A percentile compares a stretch with the other conserved stretches of the same genome.
These are phyloP conservation scores for Cyclina sinensis DNA, from an alignment of 1,140 invertebrate species.

Conservation along the genomic window DNA sequence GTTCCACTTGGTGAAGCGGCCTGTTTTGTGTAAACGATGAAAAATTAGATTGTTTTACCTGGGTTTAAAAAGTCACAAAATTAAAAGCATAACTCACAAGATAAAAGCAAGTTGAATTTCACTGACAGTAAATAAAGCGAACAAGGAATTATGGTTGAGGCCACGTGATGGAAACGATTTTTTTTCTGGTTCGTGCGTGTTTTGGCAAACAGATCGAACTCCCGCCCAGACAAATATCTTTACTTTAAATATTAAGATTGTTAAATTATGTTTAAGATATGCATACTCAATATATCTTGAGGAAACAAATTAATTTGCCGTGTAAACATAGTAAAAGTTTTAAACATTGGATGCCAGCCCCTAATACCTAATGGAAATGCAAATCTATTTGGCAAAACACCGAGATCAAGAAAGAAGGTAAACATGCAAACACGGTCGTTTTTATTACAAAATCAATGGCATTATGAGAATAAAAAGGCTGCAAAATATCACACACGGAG, in stretches of 20 bases:
- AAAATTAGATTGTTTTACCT: slow-evolving; percentile 64
- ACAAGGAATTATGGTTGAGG: background rate
- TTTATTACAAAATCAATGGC: slow-evolving; percentile 60
- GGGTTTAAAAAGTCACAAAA: slow-evolving; percentile 54
- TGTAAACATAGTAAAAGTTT: slow-evolving; percentile 68
- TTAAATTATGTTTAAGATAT: slow-evolving; percentile 64
- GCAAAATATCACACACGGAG: slow-evolving; percentile 24
- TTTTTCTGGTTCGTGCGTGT: slow-evolving; percentile 56
- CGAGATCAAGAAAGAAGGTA: slow-evolving; percentile 58
- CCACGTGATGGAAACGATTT: slow-evolving; percentile 16
- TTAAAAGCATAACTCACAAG: slow-evolving; percentile 57
- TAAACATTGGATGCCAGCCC: slow-evolving; percentile 54
- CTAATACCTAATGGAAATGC: slow-evolving; percentile 66
- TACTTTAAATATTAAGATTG: slow-evolving; percentile 63
- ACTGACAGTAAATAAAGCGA: slow-evolving; percentile 15
- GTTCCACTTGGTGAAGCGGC: slow-evolving; percentile 52
- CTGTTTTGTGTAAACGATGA: slow-evolving; percentile 64
- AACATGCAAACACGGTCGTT: slow-evolving; percentile 63
- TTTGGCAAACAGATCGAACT: slow-evolving; percentile 61
- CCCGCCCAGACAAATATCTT: slow-evolving; percentile 59
- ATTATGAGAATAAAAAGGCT: slow-evolving; percentile 48
- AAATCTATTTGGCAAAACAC: slow-evolving; percentile 62
- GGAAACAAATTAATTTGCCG: slow-evolving; percentile 67
- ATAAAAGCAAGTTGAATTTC: slow-evolving; percentile 36
- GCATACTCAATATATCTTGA: slow-evolving; percentile 53